Base-by-base conservation (phyloP, 2,888 invertebrate species). In the Acanthoscelides obtectus region DNA sequence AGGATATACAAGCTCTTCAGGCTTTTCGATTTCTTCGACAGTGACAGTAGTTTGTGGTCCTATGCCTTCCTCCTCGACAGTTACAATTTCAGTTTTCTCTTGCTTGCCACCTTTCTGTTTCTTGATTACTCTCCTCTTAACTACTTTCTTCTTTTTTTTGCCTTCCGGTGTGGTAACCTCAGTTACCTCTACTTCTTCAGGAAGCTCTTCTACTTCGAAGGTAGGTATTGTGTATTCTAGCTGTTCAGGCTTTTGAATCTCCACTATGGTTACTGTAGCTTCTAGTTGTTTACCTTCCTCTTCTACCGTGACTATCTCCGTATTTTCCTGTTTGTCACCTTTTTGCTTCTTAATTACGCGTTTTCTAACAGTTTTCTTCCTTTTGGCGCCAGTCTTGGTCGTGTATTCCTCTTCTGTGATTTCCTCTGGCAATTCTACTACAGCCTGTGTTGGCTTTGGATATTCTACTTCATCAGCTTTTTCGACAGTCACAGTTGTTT, bases 61-160 rank as follows among this genome's bases (percentile, higher is more conserved):
- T 63, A 22, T 27, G n/a, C 69, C 45, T 66, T 71, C 45, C 66
- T 70, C 70, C 76, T 80, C 25, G 70, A 75, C 64, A 70, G 71
- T 71, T n/a, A 72, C 73, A 71, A 77, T 78, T 25, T 77, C 77
- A 17, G 73, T 72, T 12, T 76, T 68, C 73, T 81, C 81, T 75
- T 85, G 82, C 76, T 81, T 84, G 67, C 80, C 78, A 69, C 82
- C 86, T 73, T 75, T 84, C 1, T 83, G 83, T 74, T 85, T 86
- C 70, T 81, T 86, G 68, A 86, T 83, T 0, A 83, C 77, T 45
- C 86, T 81, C 66, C 82, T 86, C 68, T 84, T 86, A 20, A 83
- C 81, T 45, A 82, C 83, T 67, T 74, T 77, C 73, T 75, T 79
- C 72, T 71, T 79, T 67, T 77, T 74, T 69, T 76, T 75, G n/a